Evolutionary conservation across 1,140 invertebrate species (phyloP), one percentile per base, ranked within the genome.

Genomic region (Geopemphigus sp.): DNA sequence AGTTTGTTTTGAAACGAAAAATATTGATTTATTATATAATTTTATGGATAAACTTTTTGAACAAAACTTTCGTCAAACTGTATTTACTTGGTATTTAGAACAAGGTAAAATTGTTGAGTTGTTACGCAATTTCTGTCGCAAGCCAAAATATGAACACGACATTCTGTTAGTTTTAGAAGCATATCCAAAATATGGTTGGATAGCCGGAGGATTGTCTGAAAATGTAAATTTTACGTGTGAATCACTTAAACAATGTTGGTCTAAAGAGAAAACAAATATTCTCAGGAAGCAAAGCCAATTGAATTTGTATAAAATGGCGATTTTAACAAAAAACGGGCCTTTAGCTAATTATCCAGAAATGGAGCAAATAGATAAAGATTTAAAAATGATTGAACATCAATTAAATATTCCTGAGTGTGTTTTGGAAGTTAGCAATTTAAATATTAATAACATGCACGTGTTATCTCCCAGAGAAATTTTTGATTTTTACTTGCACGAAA

Each of bases 181-280:
- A 50, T 78, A 78, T 50, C 74, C 74, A 78, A 47, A 78, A 14
- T 78, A 78, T 61, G 74, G 74, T 78, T 78, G 74, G 74, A 78
- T 78, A 78, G 74, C 74, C 29, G 74, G 74, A 47, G 45, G 57
- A n/a, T 22, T 78, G 19, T 57, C 57, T 47, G 74, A 63, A 78
- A 78, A 78, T 29, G 47, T 63, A 3, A 63, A 78, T 10, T 12
- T 78, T 10, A 47, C 57, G 12, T 63, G 57, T 61, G 74, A 78
- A 63, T 78, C 74, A 1, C 57, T 78, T 50, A 78, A 63, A 78
- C 12, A 47, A 1, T 78, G 74, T 15, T 78, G 57, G 57, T 63
- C 45, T 17, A 78, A 78, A 1, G 74, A 78, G 45, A 24, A 78
- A 29, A 56, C 74, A 63, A 78, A 78, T 61, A 17, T 78, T 5